These are phyloP conservation scores for Capreolus pygargus DNA, from an alignment of 2,113 vertebrate species.

Conservation along the genomic window DNA sequence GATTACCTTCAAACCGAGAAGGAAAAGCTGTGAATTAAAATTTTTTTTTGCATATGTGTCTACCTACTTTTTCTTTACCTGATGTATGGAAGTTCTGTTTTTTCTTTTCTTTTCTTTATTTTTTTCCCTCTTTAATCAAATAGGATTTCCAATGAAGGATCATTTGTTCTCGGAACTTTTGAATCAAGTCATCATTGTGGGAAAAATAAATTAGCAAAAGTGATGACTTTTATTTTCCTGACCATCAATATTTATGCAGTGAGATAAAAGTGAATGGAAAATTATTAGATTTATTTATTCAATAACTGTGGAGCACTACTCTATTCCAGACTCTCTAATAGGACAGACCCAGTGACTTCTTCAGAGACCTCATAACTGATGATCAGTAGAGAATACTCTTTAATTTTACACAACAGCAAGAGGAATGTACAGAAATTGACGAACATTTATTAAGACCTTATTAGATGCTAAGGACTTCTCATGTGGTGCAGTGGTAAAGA, in stretches of 20 bases:
- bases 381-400: not conserved
- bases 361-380: not conserved
- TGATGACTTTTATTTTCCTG: not conserved
- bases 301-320: not conserved
- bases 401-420: not conserved
- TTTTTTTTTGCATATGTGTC: not conserved
- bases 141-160: not conserved
- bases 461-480: not conserved
- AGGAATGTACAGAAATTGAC: not conserved
- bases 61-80: not conserved
- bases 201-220: not conserved
- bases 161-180: slow-evolving; percentile 7
- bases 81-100: not conserved
- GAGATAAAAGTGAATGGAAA: not conserved
- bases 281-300: not conserved
- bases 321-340: not conserved
- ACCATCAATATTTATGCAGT: not conserved
- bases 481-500: not conserved
- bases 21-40: not conserved
- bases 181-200: not conserved
- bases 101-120: not conserved
- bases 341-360: not conserved
- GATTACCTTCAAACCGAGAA: not conserved
- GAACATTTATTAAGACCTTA: not conserved
- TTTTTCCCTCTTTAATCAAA: not conserved